Conservation (phyloP, 2,888 invertebrate genomes). For the Orthosia incerta region DNA sequence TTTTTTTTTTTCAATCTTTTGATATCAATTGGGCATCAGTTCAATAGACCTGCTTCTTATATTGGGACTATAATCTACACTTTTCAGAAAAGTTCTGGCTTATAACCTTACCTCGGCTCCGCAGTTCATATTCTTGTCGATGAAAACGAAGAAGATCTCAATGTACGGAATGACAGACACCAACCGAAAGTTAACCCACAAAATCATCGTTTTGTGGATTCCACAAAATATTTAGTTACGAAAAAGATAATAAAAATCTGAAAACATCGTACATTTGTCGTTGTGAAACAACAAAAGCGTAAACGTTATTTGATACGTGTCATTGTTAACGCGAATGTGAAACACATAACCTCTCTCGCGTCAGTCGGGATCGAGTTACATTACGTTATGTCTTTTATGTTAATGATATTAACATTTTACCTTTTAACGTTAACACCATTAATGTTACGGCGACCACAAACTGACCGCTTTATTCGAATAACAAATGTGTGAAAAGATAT, state of each 20-base stretch:
- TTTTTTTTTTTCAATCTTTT: no score
- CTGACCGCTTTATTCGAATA: constrained; percentile 44
- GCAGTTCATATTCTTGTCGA: not conserved
- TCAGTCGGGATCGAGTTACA: constrained; percentile 51
- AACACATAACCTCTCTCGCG: constrained; percentile 46
- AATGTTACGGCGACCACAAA: constrained; percentile 35
- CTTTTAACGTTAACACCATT: constrained; percentile 48
- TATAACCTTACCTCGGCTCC: not conserved
- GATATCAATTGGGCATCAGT: no score
- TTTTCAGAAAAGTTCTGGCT: not conserved
- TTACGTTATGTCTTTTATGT: constrained; percentile 50
- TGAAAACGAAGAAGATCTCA: not conserved
- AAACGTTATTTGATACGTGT: constrained; percentile 53
- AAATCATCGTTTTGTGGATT: constrained; percentile 16
- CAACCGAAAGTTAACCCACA: not conserved
- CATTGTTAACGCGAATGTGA: constrained; percentile 60
- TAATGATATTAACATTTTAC: constrained; percentile 49
- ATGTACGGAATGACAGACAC: not conserved
- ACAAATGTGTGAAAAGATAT: constrained; percentile 22
- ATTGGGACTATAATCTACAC: no score
- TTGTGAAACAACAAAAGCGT: constrained; percentile 40
- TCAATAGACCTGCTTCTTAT: no score
- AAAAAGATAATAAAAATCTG: constrained; percentile 42
- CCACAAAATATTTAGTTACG: constrained; percentile 38
- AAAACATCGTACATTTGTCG: constrained; percentile 18